Conservation (phyloP, 2,113 vertebrate genomes). For the Tyto alba region DNA sequence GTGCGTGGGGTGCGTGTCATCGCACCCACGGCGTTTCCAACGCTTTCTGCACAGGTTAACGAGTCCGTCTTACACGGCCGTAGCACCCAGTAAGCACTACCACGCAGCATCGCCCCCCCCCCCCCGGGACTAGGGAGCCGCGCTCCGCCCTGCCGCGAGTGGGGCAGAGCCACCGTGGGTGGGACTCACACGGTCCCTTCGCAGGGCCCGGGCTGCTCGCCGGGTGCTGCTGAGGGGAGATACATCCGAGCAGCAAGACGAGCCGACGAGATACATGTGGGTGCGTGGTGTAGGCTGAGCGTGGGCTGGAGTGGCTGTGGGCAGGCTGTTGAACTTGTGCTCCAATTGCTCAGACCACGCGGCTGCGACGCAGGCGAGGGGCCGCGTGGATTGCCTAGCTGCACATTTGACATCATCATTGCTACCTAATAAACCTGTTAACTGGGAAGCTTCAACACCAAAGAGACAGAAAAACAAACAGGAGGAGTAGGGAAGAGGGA, state of each 20-base stretch:
- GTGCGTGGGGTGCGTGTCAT: not conserved
- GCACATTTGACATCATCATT: not conserved
- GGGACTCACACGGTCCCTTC: not conserved
- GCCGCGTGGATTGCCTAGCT: not conserved
- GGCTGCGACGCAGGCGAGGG: not conserved
- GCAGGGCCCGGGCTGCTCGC: not conserved
- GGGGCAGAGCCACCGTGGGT: too few species aligned
- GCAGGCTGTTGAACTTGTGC: not conserved
- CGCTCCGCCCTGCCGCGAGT: too few species aligned
- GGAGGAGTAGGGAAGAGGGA: not conserved
- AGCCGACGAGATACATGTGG: too few species aligned
- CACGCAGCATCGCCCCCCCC: not conserved
- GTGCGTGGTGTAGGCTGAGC: not conserved
- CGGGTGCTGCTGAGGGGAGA: not conserved
- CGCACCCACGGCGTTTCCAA: not conserved
- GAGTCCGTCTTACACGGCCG: too few species aligned
- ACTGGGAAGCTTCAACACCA: not conserved
- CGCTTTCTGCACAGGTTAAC: rapidly evolving
- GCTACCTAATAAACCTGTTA: not conserved
- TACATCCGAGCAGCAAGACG: not conserved
- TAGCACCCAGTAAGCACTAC: rapidly evolving
- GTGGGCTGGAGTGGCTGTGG: not conserved
- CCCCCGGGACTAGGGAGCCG: too few species aligned
- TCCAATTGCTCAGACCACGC: not conserved
- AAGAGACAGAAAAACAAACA: not conserved